Evolutionary conservation across 2,888 invertebrate genomes (phyloP).

Genomic region (Athalia rosae): DNA sequence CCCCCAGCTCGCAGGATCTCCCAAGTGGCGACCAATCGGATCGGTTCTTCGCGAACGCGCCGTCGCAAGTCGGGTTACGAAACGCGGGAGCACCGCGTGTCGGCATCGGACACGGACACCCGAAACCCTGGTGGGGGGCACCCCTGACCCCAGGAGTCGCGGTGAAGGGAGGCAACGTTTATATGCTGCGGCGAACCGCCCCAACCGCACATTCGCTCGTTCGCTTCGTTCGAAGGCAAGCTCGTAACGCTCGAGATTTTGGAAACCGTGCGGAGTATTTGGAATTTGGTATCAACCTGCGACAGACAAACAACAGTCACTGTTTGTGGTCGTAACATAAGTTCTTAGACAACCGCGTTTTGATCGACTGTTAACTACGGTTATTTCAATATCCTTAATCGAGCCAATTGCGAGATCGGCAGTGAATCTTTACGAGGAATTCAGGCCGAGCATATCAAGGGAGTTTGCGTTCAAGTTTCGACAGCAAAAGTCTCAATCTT

Average conservation of each 20-base stretch:
- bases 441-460: constrained; percentile 25
- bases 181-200: constrained; percentile 72
- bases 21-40: constrained; percentile 49
- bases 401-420: constrained; percentile 20
- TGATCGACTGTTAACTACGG: background rate
- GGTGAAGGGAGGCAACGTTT: constrained; percentile 74
- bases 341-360: constrained; percentile 49
- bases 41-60: constrained; percentile 33
- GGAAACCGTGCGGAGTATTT: constrained; percentile 50
- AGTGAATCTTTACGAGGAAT: constrained; percentile 33
- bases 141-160: constrained; percentile 70
- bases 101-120: constrained; percentile 62
- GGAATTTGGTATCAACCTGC: constrained; percentile 51
- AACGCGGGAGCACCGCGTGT: constrained; percentile 53
- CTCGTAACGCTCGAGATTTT: constrained; percentile 49
- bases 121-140: constrained; percentile 70
- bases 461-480: constrained; percentile 32
- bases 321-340: constrained; percentile 77
- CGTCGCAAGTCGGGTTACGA: constrained; percentile 48
- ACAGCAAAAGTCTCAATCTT: background rate
- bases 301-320: constrained; percentile 76
- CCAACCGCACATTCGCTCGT: constrained; percentile 73
- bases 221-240: constrained; percentile 71
- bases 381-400: background rate
- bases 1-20: constrained; percentile 46